These are phyloP conservation scores for Lepeophtheirus nordmannii DNA, from an alignment of 2,888 invertebrate genomes.

Conservation along the genomic window DNA sequence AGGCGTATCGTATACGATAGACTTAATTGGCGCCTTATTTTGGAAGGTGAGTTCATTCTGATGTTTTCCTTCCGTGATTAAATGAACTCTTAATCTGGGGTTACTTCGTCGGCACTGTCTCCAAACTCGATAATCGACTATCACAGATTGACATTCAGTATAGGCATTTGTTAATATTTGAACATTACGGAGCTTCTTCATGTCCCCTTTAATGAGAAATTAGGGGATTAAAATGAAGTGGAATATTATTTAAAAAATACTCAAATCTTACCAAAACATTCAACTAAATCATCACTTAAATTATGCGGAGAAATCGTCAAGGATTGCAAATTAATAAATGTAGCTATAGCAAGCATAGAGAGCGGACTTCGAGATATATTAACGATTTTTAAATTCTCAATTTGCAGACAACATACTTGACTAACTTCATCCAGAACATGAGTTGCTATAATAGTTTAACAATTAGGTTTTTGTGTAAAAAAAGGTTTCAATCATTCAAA, in stretches of 20 bases:
- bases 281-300: constrained; percentile 53
- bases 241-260: not conserved
- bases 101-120: constrained; percentile 42
- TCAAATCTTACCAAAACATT: constrained; percentile 46
- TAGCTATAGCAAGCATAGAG: constrained; percentile 12
- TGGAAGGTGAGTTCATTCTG: constrained; percentile 50
- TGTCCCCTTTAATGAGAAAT: constrained; percentile 21
- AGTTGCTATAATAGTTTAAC: constrained; percentile 38
- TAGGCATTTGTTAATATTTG: constrained; percentile 53
- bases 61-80: constrained; percentile 45
- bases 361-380: constrained; percentile 45
- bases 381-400: constrained; percentile 49
- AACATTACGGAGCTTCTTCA: constrained; percentile 44
- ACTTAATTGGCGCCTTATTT: constrained; percentile 50
- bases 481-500: no score
- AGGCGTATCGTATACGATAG: constrained; percentile 48
- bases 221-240: not conserved
- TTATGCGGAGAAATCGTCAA: constrained; percentile 43
- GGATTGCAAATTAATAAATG: constrained; percentile 55
- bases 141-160: constrained; percentile 33
- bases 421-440: constrained; percentile 56
- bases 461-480: no score
- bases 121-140: constrained; percentile 38
- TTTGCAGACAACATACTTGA: constrained; percentile 45
- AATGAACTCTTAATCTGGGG: constrained; percentile 48